Evolutionary conservation across 2,888 invertebrate genomes (phyloP).

Genomic region (Athrips mouffetella): DNA sequence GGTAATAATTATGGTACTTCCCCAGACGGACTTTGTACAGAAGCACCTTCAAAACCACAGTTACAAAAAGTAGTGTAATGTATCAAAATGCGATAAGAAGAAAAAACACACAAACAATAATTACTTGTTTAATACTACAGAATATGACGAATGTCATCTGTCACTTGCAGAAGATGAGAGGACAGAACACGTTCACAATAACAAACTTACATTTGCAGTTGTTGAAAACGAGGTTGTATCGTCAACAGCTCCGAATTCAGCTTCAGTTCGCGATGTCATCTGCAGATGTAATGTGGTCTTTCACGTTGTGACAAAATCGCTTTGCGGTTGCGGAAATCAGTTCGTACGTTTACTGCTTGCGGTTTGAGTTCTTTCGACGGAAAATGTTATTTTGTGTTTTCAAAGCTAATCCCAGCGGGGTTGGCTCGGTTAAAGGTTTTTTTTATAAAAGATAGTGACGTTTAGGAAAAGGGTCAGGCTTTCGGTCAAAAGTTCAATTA

Average conservation of each 20-base stretch:
- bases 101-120: too few species aligned
- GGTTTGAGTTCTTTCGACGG: background rate
- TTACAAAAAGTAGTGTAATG: too few species aligned
- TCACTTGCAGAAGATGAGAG: conserved; percentile 38
- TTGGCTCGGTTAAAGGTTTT: conserved; percentile 4
- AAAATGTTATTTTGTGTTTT: background rate
- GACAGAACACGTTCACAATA: too few species aligned
- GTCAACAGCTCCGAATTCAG: background rate
- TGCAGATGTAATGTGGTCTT: conserved; percentile 1
- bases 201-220: conserved; percentile 6
- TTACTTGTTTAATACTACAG: too few species aligned
- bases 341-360: background rate
- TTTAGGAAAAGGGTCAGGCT: background rate
- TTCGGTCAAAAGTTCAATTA: too few species aligned
- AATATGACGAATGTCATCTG: conserved; percentile 47
- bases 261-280: background rate
- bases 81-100: too few species aligned
- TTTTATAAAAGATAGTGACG: background rate
- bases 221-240: background rate
- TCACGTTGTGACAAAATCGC: background rate
- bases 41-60: too few species aligned
- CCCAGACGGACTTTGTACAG: too few species aligned
- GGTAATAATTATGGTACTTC: too few species aligned
- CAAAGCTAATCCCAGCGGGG: conserved; percentile 4
- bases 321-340: background rate